phyloP scores from a whole-genome alignment of 2,888 invertebrate species.

The Coelinius sp. region DNA sequence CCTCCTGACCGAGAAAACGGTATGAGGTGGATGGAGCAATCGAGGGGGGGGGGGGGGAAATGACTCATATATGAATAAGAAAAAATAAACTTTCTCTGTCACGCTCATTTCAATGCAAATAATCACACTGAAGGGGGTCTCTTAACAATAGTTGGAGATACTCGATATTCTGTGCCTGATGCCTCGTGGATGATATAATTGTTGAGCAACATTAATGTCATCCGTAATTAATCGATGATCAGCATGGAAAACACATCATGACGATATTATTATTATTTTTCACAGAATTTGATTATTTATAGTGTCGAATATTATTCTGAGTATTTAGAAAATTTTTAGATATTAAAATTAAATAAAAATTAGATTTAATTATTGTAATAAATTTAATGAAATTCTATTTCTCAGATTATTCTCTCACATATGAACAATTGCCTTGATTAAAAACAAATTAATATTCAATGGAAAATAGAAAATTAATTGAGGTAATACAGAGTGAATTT shows the following conservation, averaged over 20 bases:
- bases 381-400: constrained; percentile 2
- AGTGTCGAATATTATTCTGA: too few relatives aligned
- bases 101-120: background rate
- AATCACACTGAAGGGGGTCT: too few relatives aligned
- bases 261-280: too few relatives aligned
- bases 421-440: background rate
- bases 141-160: background rate
- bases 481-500: constrained; percentile 9
- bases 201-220: background rate
- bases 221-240: background rate
- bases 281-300: background rate
- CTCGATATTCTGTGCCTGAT: background rate
- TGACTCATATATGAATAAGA: background rate
- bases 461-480: background rate
- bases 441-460: background rate
- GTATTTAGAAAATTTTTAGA: background rate
- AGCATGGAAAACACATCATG: background rate
- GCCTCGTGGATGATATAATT: background rate
- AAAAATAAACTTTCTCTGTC: background rate
- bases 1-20: constrained; percentile 57
- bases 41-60: background rate
- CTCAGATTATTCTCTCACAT: background rate
- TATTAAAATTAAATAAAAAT: background rate
- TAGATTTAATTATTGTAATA: background rate
- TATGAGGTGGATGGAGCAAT: constrained; percentile 41